These are phyloP conservation scores for Anableps anableps DNA, from an alignment of 2,797 vertebrate genomes.

Conservation along the genomic window DNA sequence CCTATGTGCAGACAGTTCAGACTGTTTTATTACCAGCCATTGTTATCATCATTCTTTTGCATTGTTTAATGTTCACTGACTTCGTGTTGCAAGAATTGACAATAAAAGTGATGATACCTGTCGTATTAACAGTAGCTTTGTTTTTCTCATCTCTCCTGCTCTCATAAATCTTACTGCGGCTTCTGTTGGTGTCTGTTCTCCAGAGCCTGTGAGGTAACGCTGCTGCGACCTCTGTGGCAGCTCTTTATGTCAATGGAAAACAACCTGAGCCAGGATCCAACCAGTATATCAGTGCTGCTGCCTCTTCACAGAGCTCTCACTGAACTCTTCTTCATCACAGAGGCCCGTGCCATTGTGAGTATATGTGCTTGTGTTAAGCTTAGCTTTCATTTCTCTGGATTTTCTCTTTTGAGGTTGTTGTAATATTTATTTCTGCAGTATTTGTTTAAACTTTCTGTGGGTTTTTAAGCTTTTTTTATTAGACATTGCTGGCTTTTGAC, in stretches of 20 bases:
- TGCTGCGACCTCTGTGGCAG: conserved; percentile 94
- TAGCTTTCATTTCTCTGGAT: too few species aligned
- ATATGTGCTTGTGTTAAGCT: background rate
- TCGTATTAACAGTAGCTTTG: background rate
- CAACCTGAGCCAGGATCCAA: conserved; percentile 84
- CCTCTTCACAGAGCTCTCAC: conserved; percentile 95
- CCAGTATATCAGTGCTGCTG: conserved; percentile 89
- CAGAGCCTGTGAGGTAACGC: conserved; percentile 91
- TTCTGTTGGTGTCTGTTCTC: conserved; percentile 20
- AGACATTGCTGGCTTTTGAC: background rate
- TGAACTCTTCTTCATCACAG: conserved; percentile 95
- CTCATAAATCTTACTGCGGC: background rate
- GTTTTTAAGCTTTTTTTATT: background rate
- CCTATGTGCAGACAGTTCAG: background rate
- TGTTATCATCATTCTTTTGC: too few species aligned
- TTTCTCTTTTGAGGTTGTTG: background rate
- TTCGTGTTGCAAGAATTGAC: too few species aligned
- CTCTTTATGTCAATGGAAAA: conserved; percentile 94
- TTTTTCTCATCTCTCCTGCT: background rate
- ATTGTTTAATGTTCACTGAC: too few species aligned
- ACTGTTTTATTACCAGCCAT: background rate
- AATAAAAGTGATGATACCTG: background rate
- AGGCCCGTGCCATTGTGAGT: conserved; percentile 91
- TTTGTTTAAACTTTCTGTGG: background rate
- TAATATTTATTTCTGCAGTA: background rate